A percentile compares a stretch with the other conserved stretches of the same genome.
Evolutionary conservation across 2,113 vertebrate genomes (phyloP).

Genomic region (Apaloderma vittatum): DNA sequence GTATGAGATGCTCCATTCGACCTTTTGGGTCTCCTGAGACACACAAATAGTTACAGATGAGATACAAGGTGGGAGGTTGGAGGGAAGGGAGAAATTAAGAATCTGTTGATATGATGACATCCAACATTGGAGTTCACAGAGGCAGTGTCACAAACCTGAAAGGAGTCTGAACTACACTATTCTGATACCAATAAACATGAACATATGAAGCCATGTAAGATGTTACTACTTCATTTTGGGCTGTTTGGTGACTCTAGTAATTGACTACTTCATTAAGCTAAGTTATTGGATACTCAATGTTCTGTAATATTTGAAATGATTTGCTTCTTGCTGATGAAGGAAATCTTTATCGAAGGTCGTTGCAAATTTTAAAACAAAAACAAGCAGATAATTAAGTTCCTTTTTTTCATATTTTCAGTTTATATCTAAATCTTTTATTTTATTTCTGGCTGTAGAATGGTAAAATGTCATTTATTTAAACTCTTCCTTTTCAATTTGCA

Average conservation of each 20-base stretch:
- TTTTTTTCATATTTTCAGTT: background rate
- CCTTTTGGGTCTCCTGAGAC: background rate
- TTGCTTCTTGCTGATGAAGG: background rate
- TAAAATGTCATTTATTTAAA: background rate
- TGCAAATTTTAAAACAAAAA: background rate
- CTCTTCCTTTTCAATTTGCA: background rate
- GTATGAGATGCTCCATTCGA: background rate
- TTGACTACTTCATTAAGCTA: background rate
- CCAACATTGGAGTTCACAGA: background rate
- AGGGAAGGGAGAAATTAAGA: background rate
- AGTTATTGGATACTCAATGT: background rate
- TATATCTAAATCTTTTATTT: background rate
- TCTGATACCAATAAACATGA: background rate
- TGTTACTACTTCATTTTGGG: background rate
- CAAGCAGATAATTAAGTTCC: accelerated
- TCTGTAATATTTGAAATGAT: background rate
- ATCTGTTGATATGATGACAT: too few species aligned
- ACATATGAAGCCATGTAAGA: background rate
- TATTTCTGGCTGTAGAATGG: background rate
- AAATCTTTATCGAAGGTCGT: background rate
- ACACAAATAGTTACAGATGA: background rate
- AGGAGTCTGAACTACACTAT: background rate
- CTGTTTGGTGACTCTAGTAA: background rate
- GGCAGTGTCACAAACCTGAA: background rate
- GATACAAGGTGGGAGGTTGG: too few species aligned